Conservation (phyloP, 2,113 vertebrate genomes). For the Cyanoderma ruficeps region DNA sequence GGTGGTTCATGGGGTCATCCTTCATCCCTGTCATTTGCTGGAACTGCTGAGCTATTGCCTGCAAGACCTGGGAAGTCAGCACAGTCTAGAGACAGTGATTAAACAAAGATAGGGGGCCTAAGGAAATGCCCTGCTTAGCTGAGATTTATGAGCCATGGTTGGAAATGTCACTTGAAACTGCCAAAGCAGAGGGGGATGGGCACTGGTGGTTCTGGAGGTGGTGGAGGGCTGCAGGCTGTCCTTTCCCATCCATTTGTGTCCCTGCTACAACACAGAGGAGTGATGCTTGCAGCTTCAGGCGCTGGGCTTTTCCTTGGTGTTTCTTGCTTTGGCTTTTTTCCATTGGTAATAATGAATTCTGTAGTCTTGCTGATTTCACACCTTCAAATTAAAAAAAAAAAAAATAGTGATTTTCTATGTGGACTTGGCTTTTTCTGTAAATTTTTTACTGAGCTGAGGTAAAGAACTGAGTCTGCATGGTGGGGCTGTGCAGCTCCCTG, state of each 20-base stretch:
- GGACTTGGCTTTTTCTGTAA: not conserved
- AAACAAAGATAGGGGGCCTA: not conserved
- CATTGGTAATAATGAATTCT: not conserved
- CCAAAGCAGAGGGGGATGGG: not conserved
- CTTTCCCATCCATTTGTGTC: not conserved
- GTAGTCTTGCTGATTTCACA: not conserved
- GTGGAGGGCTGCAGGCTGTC: not conserved
- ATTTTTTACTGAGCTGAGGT: not conserved
- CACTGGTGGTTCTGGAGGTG: not conserved
- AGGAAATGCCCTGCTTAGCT: constrained; percentile 34
- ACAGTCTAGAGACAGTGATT: not conserved
- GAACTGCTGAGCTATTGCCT: not conserved
- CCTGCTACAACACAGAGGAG: not conserved
- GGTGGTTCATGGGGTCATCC: not conserved
- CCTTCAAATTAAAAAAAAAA: not conserved
- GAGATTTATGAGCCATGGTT: constrained; percentile 22
- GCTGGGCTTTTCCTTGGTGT: not conserved
- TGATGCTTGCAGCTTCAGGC: not conserved
- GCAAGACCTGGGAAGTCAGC: not conserved
- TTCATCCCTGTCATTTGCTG: not conserved
- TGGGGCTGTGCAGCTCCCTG: not conserved
- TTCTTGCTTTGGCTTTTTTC: not conserved
- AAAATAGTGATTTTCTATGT: not conserved
- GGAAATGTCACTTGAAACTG: not conserved
- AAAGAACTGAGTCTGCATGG: not conserved